Evolutionary conservation across 2,113 vertebrate genomes (phyloP).

Genomic region (Oryzias melastigma): DNA sequence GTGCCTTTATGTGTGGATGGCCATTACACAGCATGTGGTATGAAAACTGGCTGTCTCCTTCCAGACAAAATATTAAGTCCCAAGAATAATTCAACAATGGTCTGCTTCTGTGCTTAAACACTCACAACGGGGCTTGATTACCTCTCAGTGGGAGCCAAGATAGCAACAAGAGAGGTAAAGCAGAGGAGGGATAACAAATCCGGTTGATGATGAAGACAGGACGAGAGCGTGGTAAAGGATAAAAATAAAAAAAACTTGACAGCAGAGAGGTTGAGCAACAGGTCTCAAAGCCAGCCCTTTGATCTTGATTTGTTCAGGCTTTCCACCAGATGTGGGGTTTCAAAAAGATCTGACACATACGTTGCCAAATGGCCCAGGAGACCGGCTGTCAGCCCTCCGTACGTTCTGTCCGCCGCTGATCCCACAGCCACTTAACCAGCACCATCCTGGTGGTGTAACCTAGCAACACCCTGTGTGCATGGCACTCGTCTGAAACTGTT

Average conservation of each 20-base stretch:
- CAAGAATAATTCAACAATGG: conserved; percentile 54
- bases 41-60: conserved; percentile 28
- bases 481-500: conserved; percentile 48
- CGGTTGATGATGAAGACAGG: conserved; percentile 15
- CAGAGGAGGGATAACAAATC: conserved; percentile 52
- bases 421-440: conserved; percentile 61
- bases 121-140: conserved; percentile 72
- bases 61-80: conserved; percentile 53
- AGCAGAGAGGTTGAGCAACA: conserved; percentile 37
- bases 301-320: conserved; percentile 53
- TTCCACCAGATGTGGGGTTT: conserved; percentile 62
- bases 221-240: conserved; percentile 11
- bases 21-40: conserved; percentile 33
- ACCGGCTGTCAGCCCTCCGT: conserved; percentile 54
- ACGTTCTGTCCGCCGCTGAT: conserved; percentile 43
- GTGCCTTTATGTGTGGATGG: conserved; percentile 15
- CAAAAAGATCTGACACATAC: conserved; percentile 38
- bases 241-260: conserved; percentile 39
- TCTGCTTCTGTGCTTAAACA: conserved; percentile 63
- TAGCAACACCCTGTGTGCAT: conserved; percentile 63
- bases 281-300: conserved; percentile 52
- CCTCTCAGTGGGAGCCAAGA: conserved; percentile 55
- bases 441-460: conserved; percentile 57
- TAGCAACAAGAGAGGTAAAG: conserved; percentile 45
- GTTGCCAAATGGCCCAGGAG: conserved; percentile 60